Evolutionary conservation across 1,140 invertebrate genomes (phyloP), one percentile per base, ranked within the genome.

Genomic region (Sitophilus oryzae): DNA sequence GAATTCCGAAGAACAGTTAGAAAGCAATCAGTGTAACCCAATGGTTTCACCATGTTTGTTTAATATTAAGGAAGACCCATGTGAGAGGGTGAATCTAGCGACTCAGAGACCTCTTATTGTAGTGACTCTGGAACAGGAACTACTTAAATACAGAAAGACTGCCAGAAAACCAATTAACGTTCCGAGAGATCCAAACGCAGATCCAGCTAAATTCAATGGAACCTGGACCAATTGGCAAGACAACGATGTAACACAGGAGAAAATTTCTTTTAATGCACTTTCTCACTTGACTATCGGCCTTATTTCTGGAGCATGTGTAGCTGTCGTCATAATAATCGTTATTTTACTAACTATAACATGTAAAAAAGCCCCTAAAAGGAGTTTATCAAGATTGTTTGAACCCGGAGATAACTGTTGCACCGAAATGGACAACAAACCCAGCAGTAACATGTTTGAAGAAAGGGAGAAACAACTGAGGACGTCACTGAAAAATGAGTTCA

Each of bases 21-120:
- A 60, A 40, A 46, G 43, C 11, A 60, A 67, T 8, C 47, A 53
- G 56, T 86, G 83, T 52, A 67, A 81, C 57, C 75, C 81, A 0
- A 35, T 74, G 0, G 52, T 71, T 47, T 66, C 74, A 3, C 80
- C 85, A 2, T 91, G 89, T 63, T 68, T 91, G 0, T 92, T 84
- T 68, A 81, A 91, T 62, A 75, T 91, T 21, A 70, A 70, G 5
- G 70, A 77, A 15, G 89, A 91, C 73, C 89, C 89, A 0, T 91
- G 89, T 64, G 89, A 91, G 69, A 79, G 71, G 46, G 73, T 80
- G 20, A 89, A 91, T 73, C 65, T 91, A 19, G 81, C 80, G 6
- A 48, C 64, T 0, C 36, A 62, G 0, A 43, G 71, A n/a, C 78
- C 78, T 2, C 42, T 69, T 8, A 66, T 80, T 2, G 35, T 81